phyloP scores from a whole-genome alignment of 2,797 vertebrate species.

The Hypotaenidia okinawae region DNA sequence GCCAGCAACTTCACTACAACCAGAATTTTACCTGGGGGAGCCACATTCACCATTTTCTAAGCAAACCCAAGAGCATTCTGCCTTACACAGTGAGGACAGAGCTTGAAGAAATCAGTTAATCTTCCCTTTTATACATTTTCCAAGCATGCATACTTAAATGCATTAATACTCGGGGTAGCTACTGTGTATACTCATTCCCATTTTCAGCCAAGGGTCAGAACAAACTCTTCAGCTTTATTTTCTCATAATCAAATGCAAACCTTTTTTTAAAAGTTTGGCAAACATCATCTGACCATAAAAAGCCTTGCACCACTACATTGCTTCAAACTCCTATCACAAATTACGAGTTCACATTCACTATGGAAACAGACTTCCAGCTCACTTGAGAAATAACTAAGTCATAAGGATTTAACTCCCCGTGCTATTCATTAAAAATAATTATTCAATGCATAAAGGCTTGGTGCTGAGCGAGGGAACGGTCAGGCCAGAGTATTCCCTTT shows the following conservation, averaged over 20 bases:
- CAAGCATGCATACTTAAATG: background rate
- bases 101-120: background rate
- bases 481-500: constrained; percentile 34
- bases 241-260: background rate
- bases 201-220: background rate
- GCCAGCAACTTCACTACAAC: background rate
- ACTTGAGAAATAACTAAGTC: constrained; percentile 60
- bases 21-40: background rate
- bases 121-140: background rate
- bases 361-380: constrained; percentile 45
- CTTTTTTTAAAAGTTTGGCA: background rate
- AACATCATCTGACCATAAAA: background rate
- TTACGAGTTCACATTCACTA: constrained; percentile 9
- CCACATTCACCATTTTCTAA: background rate
- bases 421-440: constrained; percentile 64
- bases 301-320: background rate
- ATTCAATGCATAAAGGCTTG: constrained; percentile 14
- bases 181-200: background rate
- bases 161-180: background rate
- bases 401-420: constrained; percentile 14
- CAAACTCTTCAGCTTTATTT: background rate
- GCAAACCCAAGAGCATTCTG: background rate
- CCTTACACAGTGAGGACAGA: background rate
- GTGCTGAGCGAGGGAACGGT: background rate
- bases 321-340: background rate